Percentiles rank a stretch among this genome's conserved stretches.
Evolutionary conservation across 2,888 invertebrate genomes (phyloP).

Genomic region (Aphelenchoides bicaudatus): DNA sequence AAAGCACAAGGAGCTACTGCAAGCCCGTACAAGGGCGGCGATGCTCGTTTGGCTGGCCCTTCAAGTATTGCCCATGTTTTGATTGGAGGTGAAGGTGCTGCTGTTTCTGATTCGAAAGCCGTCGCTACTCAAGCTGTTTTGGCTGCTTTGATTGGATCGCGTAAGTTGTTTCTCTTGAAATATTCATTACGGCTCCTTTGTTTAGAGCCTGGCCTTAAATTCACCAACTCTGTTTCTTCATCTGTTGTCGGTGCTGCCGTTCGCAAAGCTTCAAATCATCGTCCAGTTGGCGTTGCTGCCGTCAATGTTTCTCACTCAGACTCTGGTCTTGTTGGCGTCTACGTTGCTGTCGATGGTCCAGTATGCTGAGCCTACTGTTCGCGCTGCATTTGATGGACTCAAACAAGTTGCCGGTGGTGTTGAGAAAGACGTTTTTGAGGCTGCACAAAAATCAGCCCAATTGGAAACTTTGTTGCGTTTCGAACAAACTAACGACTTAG

Average conservation of each 20-base stretch:
- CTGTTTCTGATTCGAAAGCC: slow-evolving; percentile 41
- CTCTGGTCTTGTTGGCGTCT: slow-evolving; percentile 52
- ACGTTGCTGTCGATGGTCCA: slow-evolving; percentile 44
- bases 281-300: slow-evolving; percentile 35
- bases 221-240: slow-evolving; percentile 21
- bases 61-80: slow-evolving; percentile 45
- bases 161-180: slow-evolving; percentile 17
- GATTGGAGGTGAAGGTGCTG: slow-evolving; percentile 49
- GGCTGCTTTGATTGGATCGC: slow-evolving; percentile 36
- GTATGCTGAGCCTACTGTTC: slow-evolving; percentile 32
- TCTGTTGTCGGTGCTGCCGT: slow-evolving; percentile 38
- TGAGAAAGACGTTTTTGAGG: slow-evolving; percentile 36
- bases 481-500: slow-evolving; percentile 29
- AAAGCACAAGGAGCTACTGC: slow-evolving; percentile 26
- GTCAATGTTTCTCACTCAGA: slow-evolving; percentile 48
- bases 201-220: slow-evolving; percentile 30
- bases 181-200: slow-evolving; percentile 12
- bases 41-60: slow-evolving; percentile 61
- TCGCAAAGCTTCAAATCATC: slow-evolving; percentile 38
- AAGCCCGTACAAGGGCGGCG: slow-evolving; percentile 62
- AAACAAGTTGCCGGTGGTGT: slow-evolving; percentile 40
- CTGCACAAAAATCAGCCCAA: slow-evolving; percentile 28
- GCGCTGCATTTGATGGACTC: slow-evolving; percentile 39
- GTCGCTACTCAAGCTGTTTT: slow-evolving; percentile 49
- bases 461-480: slow-evolving; percentile 26